A percentile compares a stretch with the other conserved stretches of the same genome.
Evolutionary conservation across 2,797 vertebrate genomes (phyloP).

Genomic region (Coccyzus lansbergi): DNA sequence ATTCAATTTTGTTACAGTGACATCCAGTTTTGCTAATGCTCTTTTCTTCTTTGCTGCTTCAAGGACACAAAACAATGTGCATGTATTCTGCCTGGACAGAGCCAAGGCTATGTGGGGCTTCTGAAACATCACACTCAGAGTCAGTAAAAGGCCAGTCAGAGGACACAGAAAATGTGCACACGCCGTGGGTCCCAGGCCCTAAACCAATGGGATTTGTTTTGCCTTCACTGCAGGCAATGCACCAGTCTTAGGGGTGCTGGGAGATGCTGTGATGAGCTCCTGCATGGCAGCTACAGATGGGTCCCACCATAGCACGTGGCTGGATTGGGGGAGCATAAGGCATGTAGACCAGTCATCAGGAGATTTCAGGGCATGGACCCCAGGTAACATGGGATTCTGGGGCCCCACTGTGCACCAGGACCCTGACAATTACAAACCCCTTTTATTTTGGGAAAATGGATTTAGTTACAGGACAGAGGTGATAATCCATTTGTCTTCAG

Average conservation of each 20-base stretch:
- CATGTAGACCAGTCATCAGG: accelerated
- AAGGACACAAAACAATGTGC: not conserved
- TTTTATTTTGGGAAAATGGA: not conserved
- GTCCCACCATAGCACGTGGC: accelerated
- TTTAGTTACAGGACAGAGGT: not conserved
- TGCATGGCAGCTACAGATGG: not conserved
- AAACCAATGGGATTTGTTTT: not conserved
- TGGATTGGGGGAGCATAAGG: accelerated
- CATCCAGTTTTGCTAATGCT: not conserved
- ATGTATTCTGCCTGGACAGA: not conserved
- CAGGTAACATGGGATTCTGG: no score
- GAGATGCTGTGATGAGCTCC: not conserved
- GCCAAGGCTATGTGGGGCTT: not conserved
- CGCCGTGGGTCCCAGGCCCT: accelerated
- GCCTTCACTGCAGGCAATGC: not conserved
- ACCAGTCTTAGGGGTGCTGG: not conserved
- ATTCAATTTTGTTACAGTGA: not conserved
- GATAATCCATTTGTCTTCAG: not conserved
- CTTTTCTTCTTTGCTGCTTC: not conserved
- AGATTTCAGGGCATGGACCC: not conserved
- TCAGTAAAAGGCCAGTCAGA: not conserved
- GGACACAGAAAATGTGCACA: accelerated
- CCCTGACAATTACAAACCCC: not conserved
- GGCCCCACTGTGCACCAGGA: accelerated
- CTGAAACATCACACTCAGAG: not conserved